Base-by-base conservation (phyloP, 2,797 vertebrate species). In the Sylvilagus floridanus region DNA sequence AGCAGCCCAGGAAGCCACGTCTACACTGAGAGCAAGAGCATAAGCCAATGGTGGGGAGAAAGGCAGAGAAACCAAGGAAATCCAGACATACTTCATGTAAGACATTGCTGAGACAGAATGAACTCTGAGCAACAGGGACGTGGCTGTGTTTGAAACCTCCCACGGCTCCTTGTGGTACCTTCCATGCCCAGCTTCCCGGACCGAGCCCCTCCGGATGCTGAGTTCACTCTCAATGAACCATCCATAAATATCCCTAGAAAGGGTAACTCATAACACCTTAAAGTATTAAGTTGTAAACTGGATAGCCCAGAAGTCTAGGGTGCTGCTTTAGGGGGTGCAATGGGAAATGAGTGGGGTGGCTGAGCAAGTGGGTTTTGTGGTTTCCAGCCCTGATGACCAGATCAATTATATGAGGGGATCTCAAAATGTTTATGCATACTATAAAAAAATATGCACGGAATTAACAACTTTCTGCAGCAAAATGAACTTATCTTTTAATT, bases 61-160 rank as follows among this genome's bases (percentile, higher is more conserved):
- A 88, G 6, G 57, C 12, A 65, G 42, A 92, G 35, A 95, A 91
- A 30, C 24, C 73, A 85, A 57, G 14, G 42, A 91, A 90, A 62
- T 32, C 28, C 47, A 93, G 47, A 50, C 5, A 75, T 50, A 13
- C 47, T 93, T 88, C 68, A 92, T 47, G 35, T 28, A 94, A 78
- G 30, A 35, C 19, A 30, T 28, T 85, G 47, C 63, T 30, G 69
- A 90, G 14, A 65, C 2, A 86, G 66, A 76, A 60, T 11, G 32
- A 84, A 68, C n/a, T 94, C 14, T 89, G 81, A 90, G 17, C 19
- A 22, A 84, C 16, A 68, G 16, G 2, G 30, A 63, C 75, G 52
- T 42, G 9, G 11, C 19, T 90, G 12, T 73, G 26, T 77, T 78
- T 90, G 30, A 77, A 77, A 47, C 30, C 32, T 84, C 12, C n/a